Evolutionary conservation across 2,113 vertebrate genomes (phyloP).

Genomic region (Paradoxurus hermaphroditus): DNA sequence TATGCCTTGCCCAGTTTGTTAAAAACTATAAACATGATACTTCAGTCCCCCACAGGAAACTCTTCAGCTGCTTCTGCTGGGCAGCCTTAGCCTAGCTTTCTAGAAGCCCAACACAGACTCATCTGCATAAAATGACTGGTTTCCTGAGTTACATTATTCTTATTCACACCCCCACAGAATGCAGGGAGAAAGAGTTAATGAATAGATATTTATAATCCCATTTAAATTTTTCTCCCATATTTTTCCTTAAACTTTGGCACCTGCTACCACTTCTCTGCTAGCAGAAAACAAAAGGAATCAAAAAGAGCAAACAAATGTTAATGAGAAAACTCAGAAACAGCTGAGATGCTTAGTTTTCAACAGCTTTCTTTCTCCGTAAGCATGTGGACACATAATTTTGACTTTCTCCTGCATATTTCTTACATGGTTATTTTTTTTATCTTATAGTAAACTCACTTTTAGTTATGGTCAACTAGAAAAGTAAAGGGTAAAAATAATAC

Average conservation of each 20-base stretch:
- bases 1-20: background rate
- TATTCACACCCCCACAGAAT: background rate
- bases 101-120: background rate
- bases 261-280: conserved; percentile 61
- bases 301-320: conserved; percentile 67
- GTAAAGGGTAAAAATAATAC: background rate
- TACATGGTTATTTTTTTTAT: background rate
- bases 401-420: conserved; percentile 57
- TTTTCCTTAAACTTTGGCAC: conserved; percentile 66
- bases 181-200: conserved; percentile 34
- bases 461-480: background rate
- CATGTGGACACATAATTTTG: conserved; percentile 54
- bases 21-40: background rate
- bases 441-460: background rate
- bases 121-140: background rate
- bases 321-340: conserved; percentile 67
- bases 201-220: conserved; percentile 40
- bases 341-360: conserved; percentile 68
- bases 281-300: conserved; percentile 70
- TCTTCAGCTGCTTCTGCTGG: background rate
- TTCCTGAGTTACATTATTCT: background rate
- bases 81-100: background rate
- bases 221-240: conserved; percentile 4
- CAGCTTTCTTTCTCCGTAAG: conserved; percentile 49
- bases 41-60: background rate